Evolutionary conservation across 2,113 vertebrate species (phyloP).

Genomic region (Dromaius novaehollandiae): DNA sequence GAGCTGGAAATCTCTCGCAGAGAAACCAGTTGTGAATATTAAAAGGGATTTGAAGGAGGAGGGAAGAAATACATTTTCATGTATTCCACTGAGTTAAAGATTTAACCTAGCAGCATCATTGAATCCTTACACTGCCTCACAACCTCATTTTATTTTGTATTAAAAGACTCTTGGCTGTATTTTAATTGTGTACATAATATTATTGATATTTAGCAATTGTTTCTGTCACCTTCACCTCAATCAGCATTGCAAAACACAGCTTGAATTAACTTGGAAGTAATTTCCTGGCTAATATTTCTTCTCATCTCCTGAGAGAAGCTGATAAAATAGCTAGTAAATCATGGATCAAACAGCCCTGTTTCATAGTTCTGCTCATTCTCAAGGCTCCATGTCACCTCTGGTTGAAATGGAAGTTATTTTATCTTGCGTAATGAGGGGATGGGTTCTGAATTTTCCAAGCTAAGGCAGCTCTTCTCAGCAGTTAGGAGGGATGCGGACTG

Average conservation of each 20-base stretch:
- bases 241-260: constrained; percentile 29
- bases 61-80: constrained; percentile 24
- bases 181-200: constrained; percentile 52
- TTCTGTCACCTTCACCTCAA: constrained; percentile 45
- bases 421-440: neutral
- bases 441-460: neutral
- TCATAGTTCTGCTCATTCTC: neutral
- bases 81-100: constrained; percentile 3
- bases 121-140: neutral
- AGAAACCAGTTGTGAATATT: constrained; percentile 34
- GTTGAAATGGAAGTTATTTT: neutral
- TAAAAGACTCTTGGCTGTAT: constrained; percentile 13
- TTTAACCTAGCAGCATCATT: constrained; percentile 13
- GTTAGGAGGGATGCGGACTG: neutral
- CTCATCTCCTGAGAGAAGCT: constrained; percentile 35
- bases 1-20: constrained; percentile 19
- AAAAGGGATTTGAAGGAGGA: constrained; percentile 37
- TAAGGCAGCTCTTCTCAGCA: neutral
- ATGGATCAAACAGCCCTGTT: neutral
- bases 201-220: constrained; percentile 49
- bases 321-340: neutral
- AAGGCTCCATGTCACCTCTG: neutral
- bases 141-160: constrained; percentile 1
- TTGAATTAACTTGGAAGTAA: constrained; percentile 24
- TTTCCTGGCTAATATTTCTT: constrained; percentile 38